Evolutionary conservation across 2,113 vertebrate genomes (phyloP).

Genomic region (Bungarus multicinctus): DNA sequence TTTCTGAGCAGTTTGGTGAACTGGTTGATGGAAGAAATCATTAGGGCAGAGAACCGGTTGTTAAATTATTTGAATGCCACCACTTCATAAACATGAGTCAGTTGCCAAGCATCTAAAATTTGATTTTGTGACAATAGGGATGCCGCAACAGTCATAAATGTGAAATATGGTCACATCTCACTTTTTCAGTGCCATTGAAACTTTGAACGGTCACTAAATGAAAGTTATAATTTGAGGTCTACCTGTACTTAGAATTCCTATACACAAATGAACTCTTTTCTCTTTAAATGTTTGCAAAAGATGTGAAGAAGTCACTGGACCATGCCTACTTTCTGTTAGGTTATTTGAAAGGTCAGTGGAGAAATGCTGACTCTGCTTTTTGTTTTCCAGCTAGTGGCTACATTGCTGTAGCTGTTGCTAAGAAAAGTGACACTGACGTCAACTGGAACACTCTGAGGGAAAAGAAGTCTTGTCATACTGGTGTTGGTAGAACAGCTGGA

Average conservation of each 20-base stretch:
- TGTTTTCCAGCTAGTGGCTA: constrained; percentile 40
- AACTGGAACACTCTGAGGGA: constrained; percentile 70
- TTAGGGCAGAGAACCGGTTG: no score
- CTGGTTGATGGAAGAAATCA: no score
- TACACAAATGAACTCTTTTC: background rate
- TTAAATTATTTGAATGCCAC: no score
- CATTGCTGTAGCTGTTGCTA: constrained; percentile 78
- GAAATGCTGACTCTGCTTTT: background rate
- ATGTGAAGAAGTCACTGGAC: background rate
- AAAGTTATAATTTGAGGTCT: no score
- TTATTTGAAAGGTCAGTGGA: background rate
- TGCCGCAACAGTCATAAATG: no score
- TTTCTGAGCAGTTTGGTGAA: no score
- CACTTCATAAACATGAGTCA: no score
- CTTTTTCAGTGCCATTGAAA: no score
- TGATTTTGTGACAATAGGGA: no score
- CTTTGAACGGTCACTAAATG: no score
- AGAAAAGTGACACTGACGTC: constrained; percentile 56
- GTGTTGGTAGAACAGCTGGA: constrained; percentile 72
- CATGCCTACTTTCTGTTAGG: background rate
- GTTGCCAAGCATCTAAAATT: no score
- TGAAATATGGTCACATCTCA: no score
- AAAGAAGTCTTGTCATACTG: constrained; percentile 80
- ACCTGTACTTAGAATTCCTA: background rate
- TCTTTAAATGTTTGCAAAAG: background rate